A percentile compares a stretch with the other conserved stretches of the same genome.
Evolutionary conservation across 2,888 invertebrate species (phyloP).

Genomic region (Diabrotica balteata): DNA sequence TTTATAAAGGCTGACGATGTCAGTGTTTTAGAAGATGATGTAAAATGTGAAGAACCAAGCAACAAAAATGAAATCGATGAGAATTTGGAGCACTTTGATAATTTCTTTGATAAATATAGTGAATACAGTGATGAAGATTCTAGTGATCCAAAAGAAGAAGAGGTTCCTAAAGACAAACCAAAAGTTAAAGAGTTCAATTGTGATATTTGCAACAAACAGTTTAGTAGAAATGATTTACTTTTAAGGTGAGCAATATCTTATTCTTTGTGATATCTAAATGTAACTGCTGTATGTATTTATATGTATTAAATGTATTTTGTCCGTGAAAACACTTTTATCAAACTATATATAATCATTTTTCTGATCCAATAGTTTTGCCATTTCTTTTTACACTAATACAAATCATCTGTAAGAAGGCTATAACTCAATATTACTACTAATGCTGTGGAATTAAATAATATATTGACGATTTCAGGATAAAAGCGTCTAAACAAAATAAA

Average conservation of each 20-base stretch:
- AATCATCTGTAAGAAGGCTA: no score
- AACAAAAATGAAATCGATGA: constrained; percentile 37
- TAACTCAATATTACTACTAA: no score
- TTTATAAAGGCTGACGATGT: constrained; percentile 11
- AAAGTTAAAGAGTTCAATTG: constrained; percentile 50
- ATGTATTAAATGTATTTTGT: no score
- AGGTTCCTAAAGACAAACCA: constrained; percentile 30
- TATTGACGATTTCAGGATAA: no score
- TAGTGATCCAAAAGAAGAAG: constrained; percentile 28
- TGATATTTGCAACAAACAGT: constrained; percentile 52
- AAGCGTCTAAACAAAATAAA: no score
- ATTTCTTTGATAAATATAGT: constrained; percentile 33
- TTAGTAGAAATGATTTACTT: constrained; percentile 52
- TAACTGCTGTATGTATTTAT: no score
- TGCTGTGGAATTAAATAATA: no score
- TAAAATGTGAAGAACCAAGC: constrained; percentile 29
- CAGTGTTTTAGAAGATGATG: constrained; percentile 16
- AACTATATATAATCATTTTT: no score
- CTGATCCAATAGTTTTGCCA: no score
- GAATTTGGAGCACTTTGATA: constrained; percentile 48
- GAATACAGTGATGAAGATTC: constrained; percentile 36
- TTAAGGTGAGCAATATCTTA: constrained; percentile 25
- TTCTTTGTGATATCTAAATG: no score
- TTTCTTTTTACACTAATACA: no score
- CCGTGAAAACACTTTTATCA: background rate